phyloP scores from a whole-genome alignment of 2,888 invertebrate species.

The Ommatoiulus sabulosus region DNA sequence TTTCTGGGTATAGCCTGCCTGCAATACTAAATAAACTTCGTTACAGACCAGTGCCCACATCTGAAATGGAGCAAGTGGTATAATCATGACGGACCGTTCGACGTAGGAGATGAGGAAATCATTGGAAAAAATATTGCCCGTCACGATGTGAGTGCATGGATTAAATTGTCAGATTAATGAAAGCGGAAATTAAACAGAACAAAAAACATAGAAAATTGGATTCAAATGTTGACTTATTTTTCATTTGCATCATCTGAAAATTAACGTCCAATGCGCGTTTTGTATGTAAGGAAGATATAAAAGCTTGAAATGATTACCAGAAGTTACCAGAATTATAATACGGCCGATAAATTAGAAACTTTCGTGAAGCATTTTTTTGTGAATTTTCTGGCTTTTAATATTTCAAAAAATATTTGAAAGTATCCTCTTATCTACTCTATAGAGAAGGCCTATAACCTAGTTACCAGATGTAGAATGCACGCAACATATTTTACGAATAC shows the following conservation, averaged over 20 bases:
- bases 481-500: not conserved
- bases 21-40: not conserved
- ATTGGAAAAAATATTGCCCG: slow-evolving; percentile 42
- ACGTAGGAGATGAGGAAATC: slow-evolving; percentile 54
- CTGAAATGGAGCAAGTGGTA: slow-evolving; percentile 54
- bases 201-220: slow-evolving; percentile 6
- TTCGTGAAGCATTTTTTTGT: too few species aligned
- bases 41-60: slow-evolving; percentile 50
- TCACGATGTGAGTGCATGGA: slow-evolving; percentile 47
- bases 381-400: too few species aligned
- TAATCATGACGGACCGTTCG: slow-evolving; percentile 52
- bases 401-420: too few species aligned
- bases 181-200: not conserved
- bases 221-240: too few species aligned
- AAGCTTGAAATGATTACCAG: too few species aligned
- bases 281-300: too few species aligned
- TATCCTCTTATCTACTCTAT: too few species aligned
- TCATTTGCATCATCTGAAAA: not conserved
- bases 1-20: too few species aligned
- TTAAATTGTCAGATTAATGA: not conserved
- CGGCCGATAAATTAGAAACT: too few species aligned
- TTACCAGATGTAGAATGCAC: not conserved
- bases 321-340: too few species aligned
- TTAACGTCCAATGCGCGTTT: not conserved
- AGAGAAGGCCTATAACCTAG: too few species aligned